Conservation (phyloP, 2,113 vertebrate genomes). For the Atrichornis clamosus region DNA sequence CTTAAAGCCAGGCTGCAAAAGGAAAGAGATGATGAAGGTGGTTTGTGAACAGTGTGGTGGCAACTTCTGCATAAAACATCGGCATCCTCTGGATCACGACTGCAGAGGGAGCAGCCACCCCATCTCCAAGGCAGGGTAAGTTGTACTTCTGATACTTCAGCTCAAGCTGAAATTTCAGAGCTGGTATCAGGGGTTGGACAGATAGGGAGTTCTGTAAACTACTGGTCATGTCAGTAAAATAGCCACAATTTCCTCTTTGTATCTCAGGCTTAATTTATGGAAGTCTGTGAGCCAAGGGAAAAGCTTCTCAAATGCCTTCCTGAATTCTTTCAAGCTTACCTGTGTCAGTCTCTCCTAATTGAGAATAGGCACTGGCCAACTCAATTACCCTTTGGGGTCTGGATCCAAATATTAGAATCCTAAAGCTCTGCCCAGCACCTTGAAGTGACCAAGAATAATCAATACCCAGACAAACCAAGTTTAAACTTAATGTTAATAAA, state of each 20-base stretch:
- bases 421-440: background rate
- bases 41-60: conserved; percentile 82
- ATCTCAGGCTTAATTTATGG: background rate
- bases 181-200: background rate
- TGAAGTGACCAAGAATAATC: background rate
- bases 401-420: background rate
- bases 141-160: background rate
- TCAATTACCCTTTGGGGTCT: background rate
- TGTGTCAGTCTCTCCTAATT: background rate
- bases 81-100: conserved; percentile 87
- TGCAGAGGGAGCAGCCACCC: conserved; percentile 72
- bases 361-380: background rate
- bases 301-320: background rate
- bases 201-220: background rate
- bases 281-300: background rate
- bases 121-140: conserved; percentile 79
- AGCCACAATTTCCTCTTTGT: background rate
- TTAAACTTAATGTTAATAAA: background rate
- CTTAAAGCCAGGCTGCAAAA: conserved; percentile 86
- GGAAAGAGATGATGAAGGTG: conserved; percentile 88
- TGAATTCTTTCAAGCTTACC: background rate
- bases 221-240: background rate
- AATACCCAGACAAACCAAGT: background rate
- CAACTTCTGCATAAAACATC: conserved; percentile 91
- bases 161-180: background rate